A percentile compares a stretch with the other conserved stretches of the same genome.
phyloP scores from a whole-genome alignment of 1,140 invertebrate species.

The Danaus melanippus region DNA sequence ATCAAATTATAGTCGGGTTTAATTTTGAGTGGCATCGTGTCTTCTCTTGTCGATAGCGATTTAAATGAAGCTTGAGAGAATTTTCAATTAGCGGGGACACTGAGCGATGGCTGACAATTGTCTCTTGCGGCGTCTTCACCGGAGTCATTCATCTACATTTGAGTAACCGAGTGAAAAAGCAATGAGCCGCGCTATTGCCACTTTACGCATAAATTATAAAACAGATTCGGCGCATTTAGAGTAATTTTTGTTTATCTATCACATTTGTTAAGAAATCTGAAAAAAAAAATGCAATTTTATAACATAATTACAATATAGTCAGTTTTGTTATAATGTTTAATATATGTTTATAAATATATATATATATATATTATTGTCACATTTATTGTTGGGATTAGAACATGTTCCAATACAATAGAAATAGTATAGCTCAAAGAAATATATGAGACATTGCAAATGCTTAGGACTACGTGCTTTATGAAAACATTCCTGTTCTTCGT shows the following conservation, averaged over 20 bases:
- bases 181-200: slow-evolving; percentile 67
- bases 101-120: slow-evolving; percentile 66
- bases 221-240: slow-evolving; percentile 35
- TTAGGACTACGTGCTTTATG: too few species aligned
- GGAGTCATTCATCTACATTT: slow-evolving; percentile 67
- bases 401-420: too few species aligned
- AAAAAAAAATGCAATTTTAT: too few species aligned
- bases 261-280: slow-evolving; percentile 5
- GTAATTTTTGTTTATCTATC: slow-evolving; percentile 5
- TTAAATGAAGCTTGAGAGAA: slow-evolving; percentile 62
- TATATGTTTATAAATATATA: too few species aligned
- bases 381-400: too few species aligned
- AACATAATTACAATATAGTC: too few species aligned
- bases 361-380: too few species aligned
- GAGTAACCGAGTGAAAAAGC: slow-evolving; percentile 69
- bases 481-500: too few species aligned
- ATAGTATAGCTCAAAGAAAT: too few species aligned
- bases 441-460: too few species aligned
- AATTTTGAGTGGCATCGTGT: slow-evolving; percentile 45
- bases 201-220: slow-evolving; percentile 56
- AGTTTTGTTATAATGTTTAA: too few species aligned
- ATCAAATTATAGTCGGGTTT: slow-evolving; percentile 47
- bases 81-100: slow-evolving; percentile 67
- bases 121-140: slow-evolving; percentile 48
- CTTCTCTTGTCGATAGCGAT: slow-evolving; percentile 58